Evolutionary conservation across 1,140 invertebrate genomes (phyloP), one percentile per base, ranked within the genome.

Genomic region (Zelostemma sp.): DNA sequence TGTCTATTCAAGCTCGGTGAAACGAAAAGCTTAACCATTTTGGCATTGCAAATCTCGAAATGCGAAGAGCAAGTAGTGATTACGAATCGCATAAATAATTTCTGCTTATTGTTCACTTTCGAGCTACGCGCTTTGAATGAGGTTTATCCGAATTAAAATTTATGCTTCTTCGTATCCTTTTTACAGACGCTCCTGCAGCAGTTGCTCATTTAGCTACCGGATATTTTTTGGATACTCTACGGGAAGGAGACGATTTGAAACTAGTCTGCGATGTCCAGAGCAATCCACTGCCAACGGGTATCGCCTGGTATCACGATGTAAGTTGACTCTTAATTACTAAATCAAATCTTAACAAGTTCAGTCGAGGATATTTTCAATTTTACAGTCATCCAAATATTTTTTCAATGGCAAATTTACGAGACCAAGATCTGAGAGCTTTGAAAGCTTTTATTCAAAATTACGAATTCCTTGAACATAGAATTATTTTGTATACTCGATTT

Each of bases 251-350:
- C 47, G 87, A 89, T 72, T 80, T 90, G 33, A 87, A 85, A 70
- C 80, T 90, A 40, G 73, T 83, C 38, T 90, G 89, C 72, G 81
- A 88, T 57, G 84, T 87, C 49, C 79, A 82, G 31, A 88, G 89
- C 56, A 88, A 88, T 63, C 89, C 89, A 1, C 77, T 76, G 51
- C 84, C 88, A 17, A 83, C 82, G 28, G 83, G 70, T 54, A 86
- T 88, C 65, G 79, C 81, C 43, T 90, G 89, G 89, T 87, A 87
- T 65, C 88, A 88, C 70, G 80, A 88, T 71, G 89, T 90, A 77
- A 89, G 88, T 88, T 46, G 47, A 46, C 15, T 17, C 15, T 19
- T 18, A 11, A 3, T 46, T 4, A 19, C 9, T 19, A 18, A 28
- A 28, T 4, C 3, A 4, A 28, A 28, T 28, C 25, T 28, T 28